Evolutionary conservation across 1,140 invertebrate species (phyloP), one percentile per base, ranked within the genome.

Genomic region (Pachypsylla venusta): DNA sequence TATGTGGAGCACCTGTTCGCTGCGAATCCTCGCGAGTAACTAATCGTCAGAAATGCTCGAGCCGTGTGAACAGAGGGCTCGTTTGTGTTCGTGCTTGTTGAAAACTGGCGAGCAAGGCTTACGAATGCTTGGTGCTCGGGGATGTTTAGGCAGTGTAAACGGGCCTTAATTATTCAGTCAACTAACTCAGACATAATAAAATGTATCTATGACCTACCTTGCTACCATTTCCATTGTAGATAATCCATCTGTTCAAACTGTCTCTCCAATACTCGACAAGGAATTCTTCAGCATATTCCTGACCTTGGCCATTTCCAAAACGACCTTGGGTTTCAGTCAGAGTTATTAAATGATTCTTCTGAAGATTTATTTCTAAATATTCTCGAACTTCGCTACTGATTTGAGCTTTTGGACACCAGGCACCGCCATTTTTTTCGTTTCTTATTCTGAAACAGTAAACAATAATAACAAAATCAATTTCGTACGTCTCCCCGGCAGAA

Each of bases 291-390:
- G 87, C 83, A 67, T 83, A 96, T 69, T 96, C 93, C 42, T 85
- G 81, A 14, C 92, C 93, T 61, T 89, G 82, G n/a, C 91, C 90
- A 70, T 94, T 94, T 1, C 89, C 92, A 69, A 93, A 95, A 27
- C 93, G 78, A 5, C 93, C 93, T 67, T 96, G 93, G 0, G 89
- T 90, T 66, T 91, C 89, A 0, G 92, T 87, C 70, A 80, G 84
- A 0, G 87, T 90, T 63, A 95, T 81, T 62, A 92, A 75, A 67
- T 88, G 85, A 63, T 88, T 77, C 54, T 75, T 74, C 3, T 76
- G 76, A 12, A 96, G 73, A 67, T 94, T 85, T 30, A 96, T 82
- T 70, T 96, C 87, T 39, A 96, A 73, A 69, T 83, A 95, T 69
- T 95, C 91, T 12, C 85, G 79, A 20, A 84, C 79, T 53, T 80